Evolutionary conservation across 2,797 vertebrate species (phyloP), one percentile per base, ranked within the genome.

Genomic region (Sandelia bainsii): DNA sequence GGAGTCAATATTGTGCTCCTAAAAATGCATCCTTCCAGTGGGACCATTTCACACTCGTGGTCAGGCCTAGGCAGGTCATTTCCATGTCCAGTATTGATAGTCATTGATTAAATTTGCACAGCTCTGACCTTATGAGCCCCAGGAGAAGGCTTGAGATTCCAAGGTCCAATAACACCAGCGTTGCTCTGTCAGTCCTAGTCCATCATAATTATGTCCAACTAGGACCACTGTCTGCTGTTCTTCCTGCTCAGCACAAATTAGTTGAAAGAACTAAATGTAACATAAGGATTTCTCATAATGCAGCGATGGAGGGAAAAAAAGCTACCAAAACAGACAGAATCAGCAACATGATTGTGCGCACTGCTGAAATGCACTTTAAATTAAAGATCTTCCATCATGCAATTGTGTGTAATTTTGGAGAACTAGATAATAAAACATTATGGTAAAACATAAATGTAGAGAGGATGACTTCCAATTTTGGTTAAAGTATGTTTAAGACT

Each of bases 31-130:
- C 17, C 20, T 67, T 62, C 59, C 61, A 60, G 16, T 48, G 62
- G 71, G 68, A 76, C 53, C 45, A 72, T 79, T 52, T 80, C 53
- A 72, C 66, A 64, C 57, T 69, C 29, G 59, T 53, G 51, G 51
- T 75, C 46, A 61, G 54, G 58, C 67, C 69, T 50, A 82, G 67
- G 59, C 1, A 10, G 53, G 69, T 84, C 75, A 87, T 92, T 88
- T 92, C 63, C 79, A 88, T 80, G 77, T 82, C 74, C 85, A 84
- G 73, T 37, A 71, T 72, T 77, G 75, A 87, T 71, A 63, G 71
- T 6, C 77, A 90, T 81, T 89, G 87, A 92, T 87, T 89, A 59
- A 77, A 87, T 88, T 62, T 79, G 65, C 62, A 59, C 71, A 70
- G 60, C 78, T 82, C 66, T 79, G 78, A 83, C 72, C 62, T 60